Evolutionary conservation across 2,113 vertebrate species (phyloP).

Genomic region (Sinocyclocheilus anophthalmus): DNA sequence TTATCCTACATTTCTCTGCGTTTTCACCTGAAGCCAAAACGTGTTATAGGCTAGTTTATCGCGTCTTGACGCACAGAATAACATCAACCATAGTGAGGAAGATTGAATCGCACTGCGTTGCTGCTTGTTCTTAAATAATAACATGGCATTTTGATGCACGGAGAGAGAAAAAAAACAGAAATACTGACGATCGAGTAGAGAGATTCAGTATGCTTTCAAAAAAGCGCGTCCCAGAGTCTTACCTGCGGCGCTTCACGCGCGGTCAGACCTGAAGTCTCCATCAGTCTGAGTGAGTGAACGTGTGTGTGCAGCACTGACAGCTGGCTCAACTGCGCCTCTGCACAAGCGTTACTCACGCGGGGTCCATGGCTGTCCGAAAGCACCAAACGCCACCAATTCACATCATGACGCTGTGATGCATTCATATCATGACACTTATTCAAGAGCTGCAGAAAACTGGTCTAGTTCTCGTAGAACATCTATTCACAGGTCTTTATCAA

Average conservation of each 20-base stretch:
- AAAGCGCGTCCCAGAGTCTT: neutral
- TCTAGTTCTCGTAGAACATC: neutral
- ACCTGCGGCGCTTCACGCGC: conserved; percentile 19
- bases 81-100: neutral
- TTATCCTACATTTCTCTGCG: neutral
- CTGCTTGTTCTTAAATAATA: neutral
- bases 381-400: neutral
- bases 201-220: neutral
- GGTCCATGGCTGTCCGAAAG: neutral
- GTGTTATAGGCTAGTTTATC: no score
- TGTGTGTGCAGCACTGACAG: neutral
- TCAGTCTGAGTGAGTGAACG: conserved; percentile 2
- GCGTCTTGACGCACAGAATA: neutral
- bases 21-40: neutral
- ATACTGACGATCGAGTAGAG: neutral
- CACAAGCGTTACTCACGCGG: conserved; percentile 28
- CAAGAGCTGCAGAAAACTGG: neutral
- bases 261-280: conserved; percentile 19
- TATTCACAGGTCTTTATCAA: no score
- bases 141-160: neutral
- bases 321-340: conserved; percentile 9
- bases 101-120: neutral
- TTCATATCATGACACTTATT: neutral
- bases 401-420: neutral
- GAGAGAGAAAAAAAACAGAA: neutral